Evolutionary conservation across 2,797 vertebrate species (phyloP).

Genomic region (Chaetophractus vellerosus): DNA sequence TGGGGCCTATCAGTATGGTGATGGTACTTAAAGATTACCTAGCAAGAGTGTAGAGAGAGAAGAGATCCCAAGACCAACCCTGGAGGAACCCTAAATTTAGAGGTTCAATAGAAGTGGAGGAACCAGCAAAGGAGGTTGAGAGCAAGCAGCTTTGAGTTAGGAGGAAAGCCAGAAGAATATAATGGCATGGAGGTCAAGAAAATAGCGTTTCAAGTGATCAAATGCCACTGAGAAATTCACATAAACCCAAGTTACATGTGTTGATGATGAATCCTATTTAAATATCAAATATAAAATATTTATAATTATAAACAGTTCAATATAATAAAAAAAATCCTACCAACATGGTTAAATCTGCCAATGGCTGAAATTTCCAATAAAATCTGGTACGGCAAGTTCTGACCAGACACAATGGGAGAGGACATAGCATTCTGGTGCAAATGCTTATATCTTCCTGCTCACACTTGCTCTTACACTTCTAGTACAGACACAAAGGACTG

Average conservation of each 20-base stretch:
- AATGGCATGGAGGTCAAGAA: neutral
- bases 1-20: neutral
- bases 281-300: neutral
- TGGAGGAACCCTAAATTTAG: too few relatives aligned
- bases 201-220: neutral
- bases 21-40: neutral
- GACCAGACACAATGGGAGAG: neutral
- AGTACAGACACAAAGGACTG: neutral
- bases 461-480: neutral
- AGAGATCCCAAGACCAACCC: too few relatives aligned
- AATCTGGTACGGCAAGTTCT: neutral
- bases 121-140: too few relatives aligned
- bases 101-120: too few relatives aligned
- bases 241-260: neutral
- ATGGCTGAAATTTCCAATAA: neutral
- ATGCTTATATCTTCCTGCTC: neutral
- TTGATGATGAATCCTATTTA: neutral
- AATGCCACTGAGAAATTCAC: neutral
- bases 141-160: neutral
- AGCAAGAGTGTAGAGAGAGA: too few relatives aligned
- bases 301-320: neutral
- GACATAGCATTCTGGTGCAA: neutral
- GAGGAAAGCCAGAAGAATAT: neutral
- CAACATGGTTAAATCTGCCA: neutral
- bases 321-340: neutral